phyloP scores from a whole-genome alignment of 30 jellyfish, hydroid and myxozoan species.

The Catostylus mosaicus region DNA sequence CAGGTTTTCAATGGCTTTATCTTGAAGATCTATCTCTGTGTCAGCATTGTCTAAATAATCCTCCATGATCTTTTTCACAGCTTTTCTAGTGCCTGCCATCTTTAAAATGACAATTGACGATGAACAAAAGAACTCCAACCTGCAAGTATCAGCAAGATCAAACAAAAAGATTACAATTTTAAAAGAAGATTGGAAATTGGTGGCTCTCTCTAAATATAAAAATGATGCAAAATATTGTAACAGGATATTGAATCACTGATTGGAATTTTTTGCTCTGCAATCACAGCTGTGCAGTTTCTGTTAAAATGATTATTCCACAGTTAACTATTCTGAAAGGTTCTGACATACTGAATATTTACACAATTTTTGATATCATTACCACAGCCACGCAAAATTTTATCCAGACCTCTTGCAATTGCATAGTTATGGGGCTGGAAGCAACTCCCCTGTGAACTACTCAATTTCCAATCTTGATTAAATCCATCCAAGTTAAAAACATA shows the following conservation, averaged over 20 bases:
- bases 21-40: constrained; percentile 89
- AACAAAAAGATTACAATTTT: not conserved
- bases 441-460: too few species aligned
- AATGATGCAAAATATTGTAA: too few species aligned
- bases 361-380: too few species aligned
- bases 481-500: too few species aligned
- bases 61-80: constrained; percentile 88
- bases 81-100: constrained; percentile 79
- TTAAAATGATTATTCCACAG: too few species aligned
- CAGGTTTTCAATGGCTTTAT: constrained; percentile 78
- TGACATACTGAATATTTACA: too few species aligned
- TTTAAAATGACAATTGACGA: not conserved
- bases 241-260: not conserved
- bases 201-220: not conserved
- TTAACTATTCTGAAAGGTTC: too few species aligned
- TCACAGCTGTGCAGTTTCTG: not conserved
- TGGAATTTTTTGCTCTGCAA: not conserved
- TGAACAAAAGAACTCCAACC: too few species aligned
- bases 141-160: not conserved
- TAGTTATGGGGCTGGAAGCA: too few species aligned
- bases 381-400: too few species aligned
- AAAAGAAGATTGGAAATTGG: not conserved
- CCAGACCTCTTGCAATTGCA: too few species aligned
- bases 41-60: constrained; percentile 69
- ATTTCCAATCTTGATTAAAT: too few species aligned